Conservation (phyloP, 30 jellyfish, hydroid and myxozoan genomes). For the Hydractinia echinata region DNA sequence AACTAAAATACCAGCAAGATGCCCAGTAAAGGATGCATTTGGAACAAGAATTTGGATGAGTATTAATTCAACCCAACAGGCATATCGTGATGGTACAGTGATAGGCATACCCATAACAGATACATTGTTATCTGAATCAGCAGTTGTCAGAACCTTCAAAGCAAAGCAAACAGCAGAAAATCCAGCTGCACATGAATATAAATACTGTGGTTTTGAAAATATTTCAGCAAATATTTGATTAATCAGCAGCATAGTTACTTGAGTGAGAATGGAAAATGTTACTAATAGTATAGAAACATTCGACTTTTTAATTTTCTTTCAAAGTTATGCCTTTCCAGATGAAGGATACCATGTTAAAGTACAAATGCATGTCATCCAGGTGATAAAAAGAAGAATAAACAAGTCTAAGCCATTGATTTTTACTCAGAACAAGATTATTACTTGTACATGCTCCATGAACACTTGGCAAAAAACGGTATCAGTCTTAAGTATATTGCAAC, state of each 20-base stretch:
- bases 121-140: slow-evolving; percentile 52
- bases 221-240: slow-evolving; percentile 40
- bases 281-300: slow-evolving; percentile 44
- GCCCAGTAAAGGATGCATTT: slow-evolving; percentile 89
- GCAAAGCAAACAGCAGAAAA: slow-evolving; percentile 95
- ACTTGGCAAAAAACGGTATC: slow-evolving; percentile 44
- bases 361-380: slow-evolving; percentile 91
- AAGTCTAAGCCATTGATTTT: slow-evolving; percentile 65
- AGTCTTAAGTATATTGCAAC: slow-evolving; percentile 52
- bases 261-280: slow-evolving; percentile 61
- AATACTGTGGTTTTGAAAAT: slow-evolving; percentile 36
- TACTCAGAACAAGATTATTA: slow-evolving; percentile 41
- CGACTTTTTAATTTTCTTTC: slow-evolving; percentile 58
- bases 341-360: slow-evolving; percentile 91
- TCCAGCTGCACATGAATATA: slow-evolving; percentile 80
- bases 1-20: slow-evolving; percentile 90
- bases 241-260: slow-evolving; percentile 41
- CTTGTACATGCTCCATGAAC: slow-evolving; percentile 81
- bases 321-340: slow-evolving; percentile 85
- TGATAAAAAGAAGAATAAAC: slow-evolving; percentile 65
- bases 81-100: slow-evolving; percentile 67
- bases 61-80: slow-evolving; percentile 85
- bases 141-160: slow-evolving; percentile 68
- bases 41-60: slow-evolving; percentile 79
- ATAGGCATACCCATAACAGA: slow-evolving; percentile 63